phyloP scores from a whole-genome alignment of 2,113 vertebrate species.

The Origma solitaria region DNA sequence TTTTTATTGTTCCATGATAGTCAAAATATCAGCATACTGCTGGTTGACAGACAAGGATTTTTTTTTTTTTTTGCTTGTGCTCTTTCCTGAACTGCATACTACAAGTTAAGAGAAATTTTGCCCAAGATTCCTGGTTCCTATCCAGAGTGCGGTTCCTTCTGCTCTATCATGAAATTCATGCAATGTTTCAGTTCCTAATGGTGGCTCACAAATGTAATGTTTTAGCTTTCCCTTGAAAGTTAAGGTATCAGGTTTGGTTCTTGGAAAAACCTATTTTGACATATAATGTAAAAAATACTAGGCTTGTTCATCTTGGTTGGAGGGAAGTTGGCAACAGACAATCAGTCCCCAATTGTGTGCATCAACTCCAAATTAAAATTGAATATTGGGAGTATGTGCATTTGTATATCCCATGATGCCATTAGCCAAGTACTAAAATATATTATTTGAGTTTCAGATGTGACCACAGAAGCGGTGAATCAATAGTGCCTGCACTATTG shows the following conservation, averaged over 20 bases:
- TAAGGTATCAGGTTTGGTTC: background rate
- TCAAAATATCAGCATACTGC: background rate
- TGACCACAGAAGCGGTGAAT: background rate
- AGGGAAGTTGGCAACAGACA: background rate
- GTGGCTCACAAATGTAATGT: background rate
- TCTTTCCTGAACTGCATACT: background rate
- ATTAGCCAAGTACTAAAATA: background rate
- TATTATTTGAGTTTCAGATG: background rate
- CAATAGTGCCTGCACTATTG: background rate
- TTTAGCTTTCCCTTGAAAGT: background rate
- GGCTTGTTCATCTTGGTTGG: background rate
- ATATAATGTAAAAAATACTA: fast-evolving
- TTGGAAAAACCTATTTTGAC: background rate
- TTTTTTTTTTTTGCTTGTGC: background rate
- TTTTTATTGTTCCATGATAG: background rate
- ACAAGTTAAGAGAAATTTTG: background rate
- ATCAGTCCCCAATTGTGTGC: background rate
- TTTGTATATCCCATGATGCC: background rate
- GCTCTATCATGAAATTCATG: background rate
- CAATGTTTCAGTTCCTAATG: background rate
- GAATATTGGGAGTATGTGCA: background rate
- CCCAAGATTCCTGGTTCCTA: background rate
- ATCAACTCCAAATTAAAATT: background rate
- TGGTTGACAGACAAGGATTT: background rate
- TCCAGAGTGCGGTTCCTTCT: background rate